Evolutionary conservation across 2,797 vertebrate genomes (phyloP), one percentile per base, ranked within the genome.

Genomic region (Acrocephalus scirpaceus): DNA sequence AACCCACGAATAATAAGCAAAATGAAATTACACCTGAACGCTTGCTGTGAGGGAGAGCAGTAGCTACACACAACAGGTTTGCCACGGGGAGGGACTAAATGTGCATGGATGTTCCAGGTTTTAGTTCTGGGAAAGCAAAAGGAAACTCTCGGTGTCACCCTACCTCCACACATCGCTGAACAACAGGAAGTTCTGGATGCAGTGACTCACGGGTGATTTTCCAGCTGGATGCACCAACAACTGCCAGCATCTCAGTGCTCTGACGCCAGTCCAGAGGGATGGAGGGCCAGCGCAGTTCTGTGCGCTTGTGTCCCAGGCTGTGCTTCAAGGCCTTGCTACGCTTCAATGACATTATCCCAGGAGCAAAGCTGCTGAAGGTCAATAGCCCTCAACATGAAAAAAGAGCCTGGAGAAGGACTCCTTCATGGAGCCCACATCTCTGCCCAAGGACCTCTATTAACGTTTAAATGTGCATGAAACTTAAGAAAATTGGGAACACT

Each of bases 321-420:
- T 53, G 92, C 92, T 93, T 82, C 78, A 54, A 88, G 86, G 78
- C 38, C 69, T 90, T 75, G 64, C 58, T 88, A 30, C 3, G 42
- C 54, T 77, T 79, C 23, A 92, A 27, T 34, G 42, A 69, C 61
- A 75, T 78, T 66, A 70, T 84, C 56, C 80, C 71, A 93, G 34
- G 13, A 92, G 94, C 53, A 90, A 92, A 73, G 22, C 73, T 74
- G 47, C 44, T 95, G 89, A 94, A 93, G 64, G 67, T 79, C 91
- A 94, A 4, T 2, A 12, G 64, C 30, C 36, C 70, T 82, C 75
- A 85, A 73, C 30, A 65, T 58, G 20, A 81, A 72, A 86, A 67
- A 58, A 65, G 69, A 54, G 61, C 60, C 90, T 56, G 30, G 29
- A 92, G 90, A 75, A 91, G n/a, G 30, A 71, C 45, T 75, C n/a